phyloP scores from a whole-genome alignment of 2,888 invertebrate genomes.

The Epinotia demarniana region DNA sequence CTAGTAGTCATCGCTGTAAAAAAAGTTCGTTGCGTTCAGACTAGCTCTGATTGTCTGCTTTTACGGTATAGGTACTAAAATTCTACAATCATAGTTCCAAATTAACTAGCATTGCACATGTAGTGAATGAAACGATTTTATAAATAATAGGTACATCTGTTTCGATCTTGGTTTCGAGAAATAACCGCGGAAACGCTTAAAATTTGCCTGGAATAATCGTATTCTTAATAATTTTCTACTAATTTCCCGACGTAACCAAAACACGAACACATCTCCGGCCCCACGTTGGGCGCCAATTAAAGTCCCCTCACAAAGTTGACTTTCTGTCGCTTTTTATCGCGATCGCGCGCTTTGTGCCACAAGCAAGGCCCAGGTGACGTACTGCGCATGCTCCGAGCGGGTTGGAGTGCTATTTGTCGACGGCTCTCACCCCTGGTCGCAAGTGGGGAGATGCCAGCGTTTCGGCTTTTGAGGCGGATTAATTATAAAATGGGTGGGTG shows the following conservation, averaged over 20 bases:
- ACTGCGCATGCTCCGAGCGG: slow-evolving; percentile 53
- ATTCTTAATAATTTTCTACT: slow-evolving; percentile 6
- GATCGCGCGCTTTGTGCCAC: slow-evolving; percentile 27
- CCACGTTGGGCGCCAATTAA: slow-evolving; percentile 42
- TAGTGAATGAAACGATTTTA: no score
- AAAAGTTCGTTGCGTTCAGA: no score
- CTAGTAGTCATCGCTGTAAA: no score
- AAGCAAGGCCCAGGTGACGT: slow-evolving; percentile 6
- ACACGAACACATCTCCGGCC: not conserved
- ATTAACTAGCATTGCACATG: no score
- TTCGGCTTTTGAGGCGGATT: slow-evolving; percentile 16
- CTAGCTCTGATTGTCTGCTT: no score
- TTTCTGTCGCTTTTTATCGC: slow-evolving; percentile 1
- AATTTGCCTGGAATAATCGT: not conserved
- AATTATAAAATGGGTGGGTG: no score
- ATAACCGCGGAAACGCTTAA: not conserved
- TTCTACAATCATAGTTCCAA: no score
- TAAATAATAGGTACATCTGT: no score
- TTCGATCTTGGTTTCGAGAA: no score
- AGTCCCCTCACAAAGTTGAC: not conserved
- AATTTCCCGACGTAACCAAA: slow-evolving; percentile 6
- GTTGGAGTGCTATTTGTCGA: slow-evolving; percentile 47
- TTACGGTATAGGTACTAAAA: no score
- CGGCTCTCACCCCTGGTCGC: slow-evolving; percentile 29
- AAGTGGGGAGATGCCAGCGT: slow-evolving; percentile 32